Conservation (phyloP, 92 coral and sea anemone species). For the Parazoanthus swiftii region DNA sequence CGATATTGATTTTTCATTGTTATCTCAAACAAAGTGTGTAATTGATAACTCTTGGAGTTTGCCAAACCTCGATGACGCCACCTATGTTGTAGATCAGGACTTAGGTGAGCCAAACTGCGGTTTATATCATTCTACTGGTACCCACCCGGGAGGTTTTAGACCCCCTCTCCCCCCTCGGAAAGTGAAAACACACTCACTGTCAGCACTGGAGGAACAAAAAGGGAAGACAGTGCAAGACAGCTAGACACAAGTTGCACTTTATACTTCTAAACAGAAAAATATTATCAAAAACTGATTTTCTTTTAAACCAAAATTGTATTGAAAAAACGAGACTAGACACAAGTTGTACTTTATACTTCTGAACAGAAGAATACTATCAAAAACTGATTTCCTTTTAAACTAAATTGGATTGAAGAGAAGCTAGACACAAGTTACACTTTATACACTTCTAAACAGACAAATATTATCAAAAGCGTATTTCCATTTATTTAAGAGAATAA, state of each 20-base stretch:
- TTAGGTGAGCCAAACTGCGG: background rate
- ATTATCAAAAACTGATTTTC: background rate
- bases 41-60: background rate
- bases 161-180: slow-evolving; percentile 2
- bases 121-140: background rate
- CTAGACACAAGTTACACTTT: background rate
- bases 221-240: background rate
- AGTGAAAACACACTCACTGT: background rate
- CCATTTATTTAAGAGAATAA: too few species aligned
- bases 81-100: slow-evolving; percentile 4
- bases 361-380: background rate
- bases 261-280: background rate
- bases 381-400: background rate
- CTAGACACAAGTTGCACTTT: background rate
- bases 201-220: slow-evolving; percentile 12
- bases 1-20: background rate
- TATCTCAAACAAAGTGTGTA: background rate
- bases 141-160: background rate
- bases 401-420: background rate
- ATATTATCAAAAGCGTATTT: background rate
- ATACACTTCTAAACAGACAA: background rate
- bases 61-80: background rate
- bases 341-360: background rate
- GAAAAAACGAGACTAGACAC: too few species aligned
- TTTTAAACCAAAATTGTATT: too few species aligned